Conservation (phyloP, 1,140 invertebrate species). For the Cepaea nemoralis region DNA sequence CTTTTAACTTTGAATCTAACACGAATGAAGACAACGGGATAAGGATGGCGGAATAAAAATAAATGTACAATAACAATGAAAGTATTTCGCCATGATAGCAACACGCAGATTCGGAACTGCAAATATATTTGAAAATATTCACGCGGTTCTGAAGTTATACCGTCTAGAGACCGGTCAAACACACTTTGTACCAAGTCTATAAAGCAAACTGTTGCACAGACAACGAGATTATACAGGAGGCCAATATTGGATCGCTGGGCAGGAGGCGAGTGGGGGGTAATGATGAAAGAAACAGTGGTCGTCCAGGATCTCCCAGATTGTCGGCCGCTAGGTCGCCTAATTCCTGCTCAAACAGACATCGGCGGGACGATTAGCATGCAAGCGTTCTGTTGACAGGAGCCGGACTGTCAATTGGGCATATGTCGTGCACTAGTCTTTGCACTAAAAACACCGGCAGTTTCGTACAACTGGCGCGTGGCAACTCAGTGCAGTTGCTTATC, state of each 20-base stretch:
- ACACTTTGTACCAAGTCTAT: background rate
- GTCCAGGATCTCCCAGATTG: background rate
- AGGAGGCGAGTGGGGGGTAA: background rate
- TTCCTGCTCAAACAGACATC: constrained; percentile 14
- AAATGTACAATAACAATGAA: no score
- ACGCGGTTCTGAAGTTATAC: no score
- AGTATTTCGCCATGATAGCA: no score
- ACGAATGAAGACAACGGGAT: no score
- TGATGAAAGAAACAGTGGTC: background rate
- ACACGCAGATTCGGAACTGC: no score
- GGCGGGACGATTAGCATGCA: constrained; percentile 9
- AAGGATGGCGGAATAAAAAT: no score
- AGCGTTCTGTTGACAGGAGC: background rate
- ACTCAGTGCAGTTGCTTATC: background rate
- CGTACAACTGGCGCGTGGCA: background rate
- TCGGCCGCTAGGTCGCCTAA: background rate
- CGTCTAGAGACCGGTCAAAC: background rate
- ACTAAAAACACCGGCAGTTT: background rate
- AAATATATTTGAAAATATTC: no score
- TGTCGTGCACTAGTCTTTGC: background rate
- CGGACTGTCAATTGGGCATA: background rate
- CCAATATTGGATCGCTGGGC: background rate
- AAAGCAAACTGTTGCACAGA: background rate
- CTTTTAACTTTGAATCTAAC: no score
- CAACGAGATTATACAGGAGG: background rate